These are phyloP conservation scores for Bedellia somnulentella DNA, from an alignment of 2,888 invertebrate genomes.

Conservation along the genomic window DNA sequence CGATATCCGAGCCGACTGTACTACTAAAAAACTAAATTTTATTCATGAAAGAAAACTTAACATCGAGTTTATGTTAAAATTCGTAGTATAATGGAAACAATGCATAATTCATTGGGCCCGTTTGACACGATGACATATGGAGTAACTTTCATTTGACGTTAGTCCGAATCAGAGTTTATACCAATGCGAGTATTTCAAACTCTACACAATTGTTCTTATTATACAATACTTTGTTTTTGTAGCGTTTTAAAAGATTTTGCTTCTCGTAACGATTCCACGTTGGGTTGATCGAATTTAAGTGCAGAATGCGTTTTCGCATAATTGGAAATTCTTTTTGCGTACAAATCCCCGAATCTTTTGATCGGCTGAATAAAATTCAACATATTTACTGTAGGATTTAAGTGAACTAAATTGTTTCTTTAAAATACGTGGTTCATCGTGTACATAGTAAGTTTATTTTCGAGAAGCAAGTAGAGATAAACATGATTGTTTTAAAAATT, in stretches of 20 bases:
- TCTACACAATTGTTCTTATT: not conserved
- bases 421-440: no score
- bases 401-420: no score
- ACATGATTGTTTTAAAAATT: no score
- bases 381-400: no score
- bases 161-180: constrained; percentile 19
- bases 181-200: no score
- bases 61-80: constrained; percentile 56
- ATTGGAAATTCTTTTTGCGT: constrained; percentile 47
- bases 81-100: constrained; percentile 59
- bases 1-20: constrained; percentile 18
- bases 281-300: constrained; percentile 26
- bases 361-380: no score
- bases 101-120: constrained; percentile 45
- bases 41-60: constrained; percentile 52
- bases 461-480: no score
- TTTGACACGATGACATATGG: constrained; percentile 55
- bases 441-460: no score
- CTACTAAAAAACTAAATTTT: constrained; percentile 46
- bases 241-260: constrained; percentile 23
- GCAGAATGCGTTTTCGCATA: constrained; percentile 47
- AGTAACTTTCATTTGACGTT: constrained; percentile 43
- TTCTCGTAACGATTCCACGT: constrained; percentile 24
- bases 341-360: no score
- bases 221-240: constrained; percentile 4